Percentiles rank a stretch among this genome's conserved stretches.
These are phyloP conservation scores for Glareola pratincola DNA, from an alignment of 2,113 vertebrate genomes.

Conservation along the genomic window DNA sequence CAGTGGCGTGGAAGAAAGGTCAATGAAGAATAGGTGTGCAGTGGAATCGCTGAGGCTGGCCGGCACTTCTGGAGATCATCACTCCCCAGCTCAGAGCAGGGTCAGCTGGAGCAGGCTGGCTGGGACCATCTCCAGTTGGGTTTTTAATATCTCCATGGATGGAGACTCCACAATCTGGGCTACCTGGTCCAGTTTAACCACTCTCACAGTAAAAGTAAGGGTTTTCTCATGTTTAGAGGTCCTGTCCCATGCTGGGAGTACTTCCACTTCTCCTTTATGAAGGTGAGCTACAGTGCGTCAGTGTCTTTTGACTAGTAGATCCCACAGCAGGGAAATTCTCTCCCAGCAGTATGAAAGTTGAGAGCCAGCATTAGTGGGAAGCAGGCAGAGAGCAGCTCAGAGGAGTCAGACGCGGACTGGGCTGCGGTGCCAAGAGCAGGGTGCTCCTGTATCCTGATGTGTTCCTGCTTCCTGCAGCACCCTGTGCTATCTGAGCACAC, in stretches of 20 bases:
- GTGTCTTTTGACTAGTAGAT: background rate
- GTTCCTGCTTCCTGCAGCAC: background rate
- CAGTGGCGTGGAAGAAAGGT: background rate
- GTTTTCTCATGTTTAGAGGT: background rate
- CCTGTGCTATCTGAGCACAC: background rate
- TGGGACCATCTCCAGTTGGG: accelerated
- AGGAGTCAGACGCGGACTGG: background rate
- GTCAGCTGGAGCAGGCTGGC: background rate
- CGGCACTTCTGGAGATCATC: background rate
- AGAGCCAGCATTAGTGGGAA: background rate
- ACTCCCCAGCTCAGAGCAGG: background rate
- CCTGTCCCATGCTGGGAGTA: background rate
- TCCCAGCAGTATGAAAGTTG: background rate
- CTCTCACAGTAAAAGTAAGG: background rate
- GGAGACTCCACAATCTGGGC: background rate
- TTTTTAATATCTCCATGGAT: background rate
- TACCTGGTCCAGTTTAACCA: background rate
- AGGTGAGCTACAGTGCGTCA: background rate
- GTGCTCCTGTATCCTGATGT: background rate
- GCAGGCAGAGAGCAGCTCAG: background rate
- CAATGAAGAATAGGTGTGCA: background rate
- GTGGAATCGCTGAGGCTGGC: background rate
- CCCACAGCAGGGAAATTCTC: background rate
- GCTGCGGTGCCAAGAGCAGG: background rate
- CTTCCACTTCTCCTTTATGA: background rate